Base-by-base conservation (phyloP, 2,113 vertebrate species). In the Candoia aspera region DNA sequence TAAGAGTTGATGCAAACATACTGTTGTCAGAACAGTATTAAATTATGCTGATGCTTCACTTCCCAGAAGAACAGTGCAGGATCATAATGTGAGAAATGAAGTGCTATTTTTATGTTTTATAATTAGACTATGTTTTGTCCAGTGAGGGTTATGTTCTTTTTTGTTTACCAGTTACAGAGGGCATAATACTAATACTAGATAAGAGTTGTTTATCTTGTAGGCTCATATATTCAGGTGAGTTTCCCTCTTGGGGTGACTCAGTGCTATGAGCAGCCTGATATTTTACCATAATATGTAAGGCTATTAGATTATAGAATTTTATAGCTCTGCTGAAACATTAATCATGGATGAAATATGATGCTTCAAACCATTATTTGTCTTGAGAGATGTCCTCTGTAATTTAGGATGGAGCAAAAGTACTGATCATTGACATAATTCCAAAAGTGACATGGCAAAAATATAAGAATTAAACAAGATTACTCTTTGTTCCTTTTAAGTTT, bases 221-320 rank as follows among this genome's bases (percentile, higher is more conserved):
- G 57, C n/a, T 90, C 26, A 29, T 83, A 79, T 24, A 89, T 54
- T 24, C 64, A 84, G n/a, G 60, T 73, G 60, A 87, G n/a, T 54
- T 83, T 93, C 64, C 62, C 15, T 87, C 46, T 62, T 60, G 89
- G 49, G 46, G 17, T 88, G 3, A 85, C n/a, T 84, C 21, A 37
- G 55, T 79, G 55, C 19, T n/a, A 21, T 84, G 49, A 86, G 42
- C n/a, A 91, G 53, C 10, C 46, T 79, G n/a, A 84, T 60, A 90
- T 84, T 84, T 90, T 55, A 62, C 13, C 6, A 37, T 84, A 90
- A 62, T 88, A 93, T 42, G 29, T 88, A 87, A 87, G 6, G 21
- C 68, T 83, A 64, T 84, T 90, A 93, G n/a, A 87, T 79, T 93
- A 84, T 62, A 84, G 46, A 54, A 83, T 88, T 92, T 83, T 88